These are phyloP conservation scores for Cheiracanthium punctorium DNA, from an alignment of 2,888 invertebrate species.

Conservation along the genomic window DNA sequence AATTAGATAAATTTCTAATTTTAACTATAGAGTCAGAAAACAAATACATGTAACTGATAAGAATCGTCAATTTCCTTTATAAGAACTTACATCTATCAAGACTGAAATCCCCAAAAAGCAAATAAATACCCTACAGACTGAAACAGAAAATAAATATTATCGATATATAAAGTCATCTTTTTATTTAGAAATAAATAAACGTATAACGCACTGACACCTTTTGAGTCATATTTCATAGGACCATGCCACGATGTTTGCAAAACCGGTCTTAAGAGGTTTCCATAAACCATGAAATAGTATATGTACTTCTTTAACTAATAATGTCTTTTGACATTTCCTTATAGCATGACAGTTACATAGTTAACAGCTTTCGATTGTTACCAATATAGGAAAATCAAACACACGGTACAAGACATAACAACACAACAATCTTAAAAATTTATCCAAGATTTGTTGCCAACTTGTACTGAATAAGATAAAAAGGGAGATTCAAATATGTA, in stretches of 20 bases:
- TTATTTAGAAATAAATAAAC: too few species aligned
- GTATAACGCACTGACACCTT: conserved; percentile 62
- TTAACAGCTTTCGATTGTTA: conserved; percentile 25
- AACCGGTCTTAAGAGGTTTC: conserved; percentile 37
- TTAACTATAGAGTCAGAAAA: too few species aligned
- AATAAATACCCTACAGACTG: too few species aligned
- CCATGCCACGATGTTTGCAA: conserved; percentile 51
- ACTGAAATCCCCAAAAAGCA: too few species aligned
- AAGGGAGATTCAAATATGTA: too few species aligned
- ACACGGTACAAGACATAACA: conserved; percentile 5
- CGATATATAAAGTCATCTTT: too few species aligned
- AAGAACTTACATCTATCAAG: too few species aligned
- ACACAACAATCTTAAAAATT: conserved; percentile 7
- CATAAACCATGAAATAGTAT: neutral
- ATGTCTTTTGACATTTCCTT: neutral
- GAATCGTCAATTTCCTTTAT: too few species aligned
- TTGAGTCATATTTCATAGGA: conserved; percentile 3
- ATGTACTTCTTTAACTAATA: neutral
- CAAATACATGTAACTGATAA: too few species aligned
- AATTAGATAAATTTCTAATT: too few species aligned
- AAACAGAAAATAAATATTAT: too few species aligned
- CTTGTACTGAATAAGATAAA: too few species aligned
- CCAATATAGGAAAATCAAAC: conserved; percentile 38
- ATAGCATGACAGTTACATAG: neutral
- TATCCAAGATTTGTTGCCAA: neutral